Evolutionary conservation across 2,888 invertebrate genomes (phyloP), one percentile per base, ranked within the genome.

Genomic region (Cheilosia grossa): DNA sequence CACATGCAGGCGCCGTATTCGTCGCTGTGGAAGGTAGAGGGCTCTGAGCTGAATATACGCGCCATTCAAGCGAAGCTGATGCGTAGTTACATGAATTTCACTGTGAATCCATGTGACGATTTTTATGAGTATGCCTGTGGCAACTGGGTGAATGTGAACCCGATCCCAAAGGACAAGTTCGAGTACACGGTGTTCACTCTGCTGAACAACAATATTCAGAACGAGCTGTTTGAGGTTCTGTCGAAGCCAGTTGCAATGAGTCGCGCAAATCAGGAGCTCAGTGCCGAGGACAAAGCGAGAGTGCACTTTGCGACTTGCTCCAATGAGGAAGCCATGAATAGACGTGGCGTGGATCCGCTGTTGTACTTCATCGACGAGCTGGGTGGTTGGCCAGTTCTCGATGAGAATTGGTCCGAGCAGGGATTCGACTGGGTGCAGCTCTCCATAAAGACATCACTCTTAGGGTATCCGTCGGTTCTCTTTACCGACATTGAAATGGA

Each of bases 121-220:
- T 87, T 87, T n/a, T 87, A 87, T 27, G 78, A 87, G 64, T 87
- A 85, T 33, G 85, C 85, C 2, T 87, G 87, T 70, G 87, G 87
- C 4, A 87, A 87, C 61, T 87, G 87, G 85, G 79, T 85, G 27
- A 56, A 33, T 4, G 47, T 79, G 4, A 42, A 87, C 47, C 85
- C 87, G 1, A 87, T 87, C 30, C 87, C 87, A n/a, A 74, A 73
- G n/a, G 82, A 87, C 49, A 70, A 61, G 19, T 72, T 77, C 0
- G 82, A 81, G 42, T 73, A 86, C 42, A 64, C 85, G 2, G 70
- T 87, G 37, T 87, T 87, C 21, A 49, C 61, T n/a, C 30, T 87
- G 66, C 27, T 87, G 53, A 67, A 66, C 27, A 81, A 75, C 9
- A 80, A 87, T 15, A 83, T 87, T 54, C 80, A 77, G 33, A 77